phyloP scores from a whole-genome alignment of 2,888 invertebrate species.

The Diaperis boleti region DNA sequence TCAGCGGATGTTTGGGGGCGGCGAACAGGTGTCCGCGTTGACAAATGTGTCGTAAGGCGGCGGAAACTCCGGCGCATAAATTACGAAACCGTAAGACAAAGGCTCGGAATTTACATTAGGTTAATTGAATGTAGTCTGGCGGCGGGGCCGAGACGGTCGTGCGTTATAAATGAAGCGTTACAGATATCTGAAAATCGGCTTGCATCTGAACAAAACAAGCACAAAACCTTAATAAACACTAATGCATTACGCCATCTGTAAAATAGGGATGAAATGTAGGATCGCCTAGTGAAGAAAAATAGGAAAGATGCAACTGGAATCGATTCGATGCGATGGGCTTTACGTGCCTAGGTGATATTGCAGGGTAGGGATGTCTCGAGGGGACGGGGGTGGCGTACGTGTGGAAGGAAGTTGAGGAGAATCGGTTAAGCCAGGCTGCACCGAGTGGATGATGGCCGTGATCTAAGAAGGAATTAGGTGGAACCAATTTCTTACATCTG shows the following conservation, averaged over 20 bases:
- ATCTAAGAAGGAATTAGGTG: background rate
- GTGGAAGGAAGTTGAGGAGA: slow-evolving; percentile 11
- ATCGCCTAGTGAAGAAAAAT: slow-evolving; percentile 23
- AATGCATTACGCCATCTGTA: slow-evolving; percentile 32
- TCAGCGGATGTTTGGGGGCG: slow-evolving; percentile 30
- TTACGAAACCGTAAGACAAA: slow-evolving; percentile 45
- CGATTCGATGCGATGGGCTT: slow-evolving; percentile 19
- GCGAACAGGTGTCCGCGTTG: slow-evolving; percentile 45
- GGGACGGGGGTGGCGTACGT: slow-evolving; percentile 1
- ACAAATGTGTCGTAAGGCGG: slow-evolving; percentile 44
- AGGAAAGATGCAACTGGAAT: slow-evolving; percentile 18
- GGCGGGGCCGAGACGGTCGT: slow-evolving; percentile 15
- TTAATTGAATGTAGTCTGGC: slow-evolving; percentile 48
- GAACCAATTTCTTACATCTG: background rate
- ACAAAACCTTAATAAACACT: no score
- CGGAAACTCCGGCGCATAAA: slow-evolving; percentile 44
- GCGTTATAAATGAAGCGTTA: slow-evolving; percentile 6
- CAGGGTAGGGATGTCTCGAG: background rate
- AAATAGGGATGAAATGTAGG: slow-evolving; percentile 30
- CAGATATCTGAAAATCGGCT: no score
- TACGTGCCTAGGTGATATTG: slow-evolving; percentile 18
- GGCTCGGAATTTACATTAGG: slow-evolving; percentile 48
- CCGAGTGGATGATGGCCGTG: background rate
- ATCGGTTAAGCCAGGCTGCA: background rate
- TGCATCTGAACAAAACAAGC: no score